phyloP scores from a whole-genome alignment of 1,140 invertebrate genomes.

The Nasonia longicornis region DNA sequence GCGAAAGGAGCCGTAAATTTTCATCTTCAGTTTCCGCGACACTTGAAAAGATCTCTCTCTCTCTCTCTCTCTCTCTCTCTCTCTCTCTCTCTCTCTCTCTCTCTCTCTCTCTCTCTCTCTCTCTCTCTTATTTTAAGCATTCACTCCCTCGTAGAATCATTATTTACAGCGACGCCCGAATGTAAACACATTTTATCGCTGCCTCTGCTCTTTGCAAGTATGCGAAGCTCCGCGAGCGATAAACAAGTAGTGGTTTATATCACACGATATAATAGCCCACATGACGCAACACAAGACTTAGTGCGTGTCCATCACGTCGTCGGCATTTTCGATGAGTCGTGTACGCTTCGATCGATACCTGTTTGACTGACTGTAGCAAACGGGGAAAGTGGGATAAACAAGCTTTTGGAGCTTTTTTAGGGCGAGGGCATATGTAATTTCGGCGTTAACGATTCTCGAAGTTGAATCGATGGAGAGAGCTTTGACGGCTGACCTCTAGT shows the following conservation, averaged over 20 bases:
- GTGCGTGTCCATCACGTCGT: no score
- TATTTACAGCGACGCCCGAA: neutral
- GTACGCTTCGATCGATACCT: no score
- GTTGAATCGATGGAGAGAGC: neutral
- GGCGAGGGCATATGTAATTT: neutral
- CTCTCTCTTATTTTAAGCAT: neutral
- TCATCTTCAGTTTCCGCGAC: neutral
- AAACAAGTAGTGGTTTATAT: no score
- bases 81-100: neutral
- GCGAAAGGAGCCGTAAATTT: neutral
- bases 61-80: no score
- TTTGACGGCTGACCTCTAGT: neutral
- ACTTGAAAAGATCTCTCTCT: neutral
- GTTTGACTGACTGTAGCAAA: no score
- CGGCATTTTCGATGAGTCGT: no score
- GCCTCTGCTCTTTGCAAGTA: neutral
- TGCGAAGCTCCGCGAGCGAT: neutral
- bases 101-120: no score
- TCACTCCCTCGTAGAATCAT: neutral
- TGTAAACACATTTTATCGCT: conserved; percentile 22
- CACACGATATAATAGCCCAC: no score
- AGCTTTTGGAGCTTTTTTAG: neutral
- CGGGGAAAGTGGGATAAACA: no score
- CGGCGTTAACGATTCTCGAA: neutral
- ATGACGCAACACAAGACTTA: no score